Evolutionary conservation across 2,888 invertebrate genomes (phyloP), one percentile per base, ranked within the genome.

Genomic region (Hirtodrosophila alboralis): DNA sequence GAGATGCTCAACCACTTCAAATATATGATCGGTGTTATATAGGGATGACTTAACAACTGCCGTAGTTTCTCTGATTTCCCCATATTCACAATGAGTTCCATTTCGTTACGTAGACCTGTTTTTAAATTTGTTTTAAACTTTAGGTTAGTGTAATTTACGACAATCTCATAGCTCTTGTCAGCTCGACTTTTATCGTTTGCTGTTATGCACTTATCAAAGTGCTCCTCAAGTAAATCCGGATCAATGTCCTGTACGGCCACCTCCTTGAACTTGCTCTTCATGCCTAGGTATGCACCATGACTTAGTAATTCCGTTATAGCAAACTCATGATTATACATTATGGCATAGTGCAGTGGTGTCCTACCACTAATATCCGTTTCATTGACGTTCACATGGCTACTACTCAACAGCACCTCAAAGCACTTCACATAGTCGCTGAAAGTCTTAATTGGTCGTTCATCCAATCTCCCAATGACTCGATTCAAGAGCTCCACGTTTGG

Each of bases 21-120:
- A 75, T 94, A 94, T 2, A 96, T 89, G 78, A 96, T 96, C 70
- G 95, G 95, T 1, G 94, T 94, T 27, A 96, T 93, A 0, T 96
- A 92, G 1, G 96, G 96, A 91, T 96, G 96, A 72, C 93, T 94
- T 5, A 96, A 89, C 16, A 96, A 90, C 57, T 93, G 93, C 36
- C 93, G 92, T 41, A 95, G 91, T 57, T 94, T 93, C 58, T 92
- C 92, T 37, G 94, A 93, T 71, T 92, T 91, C 38, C 95, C 93
- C 91, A 96, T 94, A 74, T 93, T 94, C 7, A 28, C 28, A 41
- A 69, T 48, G 0, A 30, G 21, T 1, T 38, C 26, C 48, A 69
- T 28, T 40, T 58, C 51, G 12, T 13, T 31, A 0, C 93, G 90
- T 37, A 95, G 91, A n/a, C 94, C 93, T 64, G 94, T 93, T 75